Conservation (phyloP, 2,797 vertebrate genomes). For the Kryptolebias ocellatus region DNA sequence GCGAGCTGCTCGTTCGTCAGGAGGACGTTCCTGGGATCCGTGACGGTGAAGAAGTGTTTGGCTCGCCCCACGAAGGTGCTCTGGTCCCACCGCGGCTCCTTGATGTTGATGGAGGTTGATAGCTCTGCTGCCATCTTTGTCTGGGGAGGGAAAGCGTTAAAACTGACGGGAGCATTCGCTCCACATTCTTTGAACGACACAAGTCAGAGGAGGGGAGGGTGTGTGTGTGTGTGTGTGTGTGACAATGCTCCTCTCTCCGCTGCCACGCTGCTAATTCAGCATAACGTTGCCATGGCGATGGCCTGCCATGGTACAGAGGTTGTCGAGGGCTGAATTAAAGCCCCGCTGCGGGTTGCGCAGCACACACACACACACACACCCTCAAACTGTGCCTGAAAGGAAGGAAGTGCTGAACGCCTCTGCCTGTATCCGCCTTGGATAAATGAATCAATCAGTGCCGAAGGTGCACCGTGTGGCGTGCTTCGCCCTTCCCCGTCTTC, state of each 20-base stretch:
- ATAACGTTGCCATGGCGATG: constrained; percentile 75
- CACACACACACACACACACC: constrained; percentile 24
- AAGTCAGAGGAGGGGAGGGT: background rate
- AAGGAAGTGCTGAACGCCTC: constrained; percentile 1
- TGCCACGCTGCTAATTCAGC: constrained; percentile 70
- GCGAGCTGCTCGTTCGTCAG: constrained; percentile 90
- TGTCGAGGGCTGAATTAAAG: constrained; percentile 59
- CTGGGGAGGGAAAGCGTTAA: constrained; percentile 38
- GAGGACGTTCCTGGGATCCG: constrained; percentile 95
- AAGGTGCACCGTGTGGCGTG: constrained; percentile 22
- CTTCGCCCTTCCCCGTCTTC: no score
- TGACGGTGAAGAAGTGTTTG: constrained; percentile 98
- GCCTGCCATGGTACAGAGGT: constrained; percentile 62
- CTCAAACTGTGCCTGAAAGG: constrained; percentile 41
- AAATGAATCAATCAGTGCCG: background rate
- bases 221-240: no score
- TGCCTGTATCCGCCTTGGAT: background rate
- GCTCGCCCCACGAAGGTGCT: constrained; percentile 93
- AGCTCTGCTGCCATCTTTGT: constrained; percentile 90
- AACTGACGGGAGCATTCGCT: background rate
- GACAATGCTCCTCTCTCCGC: constrained; percentile 41
- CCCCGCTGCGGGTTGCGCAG: constrained; percentile 30
- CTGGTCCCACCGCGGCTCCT: constrained; percentile 98
- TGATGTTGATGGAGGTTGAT: constrained; percentile 93
- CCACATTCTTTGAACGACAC: background rate